Evolutionary conservation across 2,797 vertebrate species (phyloP).

Genomic region (Helostoma temminkii): DNA sequence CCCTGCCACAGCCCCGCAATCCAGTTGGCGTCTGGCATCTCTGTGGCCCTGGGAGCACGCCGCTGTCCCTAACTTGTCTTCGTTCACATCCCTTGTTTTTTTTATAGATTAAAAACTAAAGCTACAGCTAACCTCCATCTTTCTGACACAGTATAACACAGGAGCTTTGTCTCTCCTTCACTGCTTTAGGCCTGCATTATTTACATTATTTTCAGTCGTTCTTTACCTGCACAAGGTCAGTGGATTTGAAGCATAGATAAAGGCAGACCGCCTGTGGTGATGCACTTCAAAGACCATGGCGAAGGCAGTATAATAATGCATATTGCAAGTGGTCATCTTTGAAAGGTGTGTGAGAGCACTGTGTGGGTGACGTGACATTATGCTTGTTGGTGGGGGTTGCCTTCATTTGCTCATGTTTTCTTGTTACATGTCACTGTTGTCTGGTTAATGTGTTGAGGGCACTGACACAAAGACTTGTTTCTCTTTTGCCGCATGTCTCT

Average conservation of each 20-base stretch:
- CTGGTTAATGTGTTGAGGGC: constrained; percentile 18
- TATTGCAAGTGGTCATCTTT: constrained; percentile 45
- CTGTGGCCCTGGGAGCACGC: constrained; percentile 32
- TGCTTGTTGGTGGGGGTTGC: constrained; percentile 36
- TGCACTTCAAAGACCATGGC: constrained; percentile 20
- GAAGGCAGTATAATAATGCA: constrained; percentile 47
- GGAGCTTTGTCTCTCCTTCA: background rate
- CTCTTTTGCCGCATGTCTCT: constrained; percentile 6
- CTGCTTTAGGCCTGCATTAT: background rate
- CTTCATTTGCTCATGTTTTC: constrained; percentile 54
- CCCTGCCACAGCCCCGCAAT: constrained; percentile 35
- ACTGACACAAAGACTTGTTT: constrained; percentile 5
- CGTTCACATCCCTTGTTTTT: background rate
- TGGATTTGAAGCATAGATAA: constrained; percentile 40
- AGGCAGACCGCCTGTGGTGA: constrained; percentile 19
- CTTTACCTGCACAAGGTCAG: constrained; percentile 34
- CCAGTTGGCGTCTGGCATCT: constrained; percentile 43
- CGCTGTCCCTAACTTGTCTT: constrained; percentile 26
- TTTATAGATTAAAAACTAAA: background rate
- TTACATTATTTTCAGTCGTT: constrained; percentile 24
- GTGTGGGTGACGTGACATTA: constrained; percentile 47
- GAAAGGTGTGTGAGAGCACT: constrained; percentile 53
- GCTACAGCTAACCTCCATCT: background rate
- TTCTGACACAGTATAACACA: background rate
- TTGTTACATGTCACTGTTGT: constrained; percentile 33